Evolutionary conservation across 2,888 invertebrate genomes (phyloP).

Genomic region (Idaea dimidiata): DNA sequence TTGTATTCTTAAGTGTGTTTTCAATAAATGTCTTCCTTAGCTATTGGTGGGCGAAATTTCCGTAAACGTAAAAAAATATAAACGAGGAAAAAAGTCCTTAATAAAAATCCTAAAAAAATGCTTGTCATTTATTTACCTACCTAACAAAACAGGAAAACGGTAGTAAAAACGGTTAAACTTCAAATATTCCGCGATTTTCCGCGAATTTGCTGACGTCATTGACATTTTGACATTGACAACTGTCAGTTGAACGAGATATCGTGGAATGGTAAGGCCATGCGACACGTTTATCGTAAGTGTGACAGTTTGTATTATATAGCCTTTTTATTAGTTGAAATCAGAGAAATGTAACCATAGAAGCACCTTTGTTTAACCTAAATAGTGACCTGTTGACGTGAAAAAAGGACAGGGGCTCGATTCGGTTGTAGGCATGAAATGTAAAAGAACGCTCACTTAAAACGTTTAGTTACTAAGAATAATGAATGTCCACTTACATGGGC

Average conservation of each 20-base stretch:
- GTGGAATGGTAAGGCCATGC: neutral
- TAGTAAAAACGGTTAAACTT: neutral
- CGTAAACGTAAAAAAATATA: too few species aligned
- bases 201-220: neutral
- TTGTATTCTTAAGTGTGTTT: too few species aligned
- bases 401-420: too few species aligned
- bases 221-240: neutral
- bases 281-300: neutral
- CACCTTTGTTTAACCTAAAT: too few species aligned
- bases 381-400: too few species aligned
- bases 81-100: too few species aligned
- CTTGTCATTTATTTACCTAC: neutral
- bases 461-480: too few species aligned
- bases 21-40: too few species aligned
- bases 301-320: neutral
- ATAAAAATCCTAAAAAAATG: neutral
- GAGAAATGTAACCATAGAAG: neutral
- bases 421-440: too few species aligned
- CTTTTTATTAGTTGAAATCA: neutral
- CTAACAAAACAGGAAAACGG: neutral
- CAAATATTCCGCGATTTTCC: neutral
- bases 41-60: too few species aligned
- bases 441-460: too few species aligned
- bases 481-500: too few species aligned
- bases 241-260: neutral